Percentiles rank a stretch among this genome's conserved stretches.
Conservation (phyloP, 2,113 vertebrate species). For the Larimichthys crocea region DNA sequence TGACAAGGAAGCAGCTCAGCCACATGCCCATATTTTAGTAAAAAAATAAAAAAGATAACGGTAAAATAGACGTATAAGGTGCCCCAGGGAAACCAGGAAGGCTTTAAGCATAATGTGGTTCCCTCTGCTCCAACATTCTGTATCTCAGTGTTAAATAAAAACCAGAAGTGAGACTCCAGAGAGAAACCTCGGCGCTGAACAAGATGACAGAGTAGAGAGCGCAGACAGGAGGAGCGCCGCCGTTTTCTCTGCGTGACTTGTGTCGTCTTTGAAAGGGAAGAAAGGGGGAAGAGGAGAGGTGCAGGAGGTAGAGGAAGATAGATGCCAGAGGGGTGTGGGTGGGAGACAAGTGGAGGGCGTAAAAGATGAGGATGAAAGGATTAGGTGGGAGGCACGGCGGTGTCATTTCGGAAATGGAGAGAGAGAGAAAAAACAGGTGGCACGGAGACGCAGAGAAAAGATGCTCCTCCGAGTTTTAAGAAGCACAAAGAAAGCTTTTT, state of each 20-base stretch:
- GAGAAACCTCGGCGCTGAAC: slow-evolving; percentile 42
- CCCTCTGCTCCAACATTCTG: slow-evolving; percentile 42
- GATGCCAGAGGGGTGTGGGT: slow-evolving; percentile 49
- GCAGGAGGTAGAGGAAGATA: slow-evolving; percentile 46
- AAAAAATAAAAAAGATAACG: slow-evolving; percentile 3
- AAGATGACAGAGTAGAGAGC: slow-evolving; percentile 46
- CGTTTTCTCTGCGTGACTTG: slow-evolving; percentile 51
- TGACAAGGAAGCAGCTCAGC: slow-evolving; percentile 13
- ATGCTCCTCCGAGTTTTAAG: slow-evolving; percentile 10
- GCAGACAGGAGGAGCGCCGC: slow-evolving; percentile 23
- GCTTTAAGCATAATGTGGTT: slow-evolving; percentile 52
- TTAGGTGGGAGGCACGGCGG: slow-evolving; percentile 56
- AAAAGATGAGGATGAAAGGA: slow-evolving; percentile 72
- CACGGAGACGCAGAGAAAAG: slow-evolving; percentile 14
- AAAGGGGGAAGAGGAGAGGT: slow-evolving; percentile 23
- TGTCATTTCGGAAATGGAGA: slow-evolving; percentile 42
- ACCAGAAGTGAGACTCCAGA: slow-evolving; percentile 47
- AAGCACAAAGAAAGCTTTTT: slow-evolving; percentile 22
- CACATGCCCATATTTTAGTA: slow-evolving; percentile 4
- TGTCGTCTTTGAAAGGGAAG: slow-evolving; percentile 57
- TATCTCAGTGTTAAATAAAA: slow-evolving; percentile 60
- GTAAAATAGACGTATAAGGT: slow-evolving; percentile 26
- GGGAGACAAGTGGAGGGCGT: slow-evolving; percentile 49
- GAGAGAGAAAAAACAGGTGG: slow-evolving; percentile 42
- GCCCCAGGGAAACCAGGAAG: slow-evolving; percentile 46